Conservation (phyloP, 2,797 vertebrate genomes). For the Oceanodroma leucorhoa region DNA sequence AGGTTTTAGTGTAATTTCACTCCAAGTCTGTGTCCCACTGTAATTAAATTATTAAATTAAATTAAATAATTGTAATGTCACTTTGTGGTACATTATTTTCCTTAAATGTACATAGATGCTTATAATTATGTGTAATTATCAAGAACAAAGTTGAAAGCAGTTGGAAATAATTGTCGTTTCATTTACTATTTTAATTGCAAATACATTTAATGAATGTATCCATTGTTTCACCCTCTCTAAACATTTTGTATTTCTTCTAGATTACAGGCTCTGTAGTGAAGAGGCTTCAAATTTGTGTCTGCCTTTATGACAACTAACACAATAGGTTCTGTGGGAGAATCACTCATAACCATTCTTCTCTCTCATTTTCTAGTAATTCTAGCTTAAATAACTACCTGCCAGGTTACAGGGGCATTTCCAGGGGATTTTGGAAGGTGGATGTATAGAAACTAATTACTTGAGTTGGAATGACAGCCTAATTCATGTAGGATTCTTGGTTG, state of each 20-base stretch:
- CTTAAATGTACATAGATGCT: neutral
- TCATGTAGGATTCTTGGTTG: neutral
- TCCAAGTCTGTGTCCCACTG: neutral
- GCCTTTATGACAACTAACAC: neutral
- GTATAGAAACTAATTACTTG: neutral
- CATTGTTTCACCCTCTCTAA: neutral
- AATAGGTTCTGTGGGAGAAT: neutral
- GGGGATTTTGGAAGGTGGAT: neutral
- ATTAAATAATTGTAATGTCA: constrained; percentile 15
- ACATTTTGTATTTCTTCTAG: neutral
- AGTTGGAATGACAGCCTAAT: neutral
- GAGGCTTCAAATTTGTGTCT: neutral
- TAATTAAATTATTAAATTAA: constrained; percentile 23
- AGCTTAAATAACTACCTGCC: neutral
- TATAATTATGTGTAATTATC: neutral
- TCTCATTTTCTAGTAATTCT: neutral
- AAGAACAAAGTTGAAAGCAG: neutral
- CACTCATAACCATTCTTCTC: neutral
- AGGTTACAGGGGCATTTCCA: neutral
- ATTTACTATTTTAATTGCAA: neutral
- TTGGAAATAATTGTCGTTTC: neutral
- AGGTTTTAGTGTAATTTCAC: constrained; percentile 4
- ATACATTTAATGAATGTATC: neutral
- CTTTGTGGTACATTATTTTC: neutral
- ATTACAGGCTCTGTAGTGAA: neutral